A percentile compares a stretch with the other conserved stretches of the same genome.
These are phyloP conservation scores for Imbricaverruca yamaguchii DNA, from an alignment of 2,888 invertebrate species.

Conservation along the genomic window DNA sequence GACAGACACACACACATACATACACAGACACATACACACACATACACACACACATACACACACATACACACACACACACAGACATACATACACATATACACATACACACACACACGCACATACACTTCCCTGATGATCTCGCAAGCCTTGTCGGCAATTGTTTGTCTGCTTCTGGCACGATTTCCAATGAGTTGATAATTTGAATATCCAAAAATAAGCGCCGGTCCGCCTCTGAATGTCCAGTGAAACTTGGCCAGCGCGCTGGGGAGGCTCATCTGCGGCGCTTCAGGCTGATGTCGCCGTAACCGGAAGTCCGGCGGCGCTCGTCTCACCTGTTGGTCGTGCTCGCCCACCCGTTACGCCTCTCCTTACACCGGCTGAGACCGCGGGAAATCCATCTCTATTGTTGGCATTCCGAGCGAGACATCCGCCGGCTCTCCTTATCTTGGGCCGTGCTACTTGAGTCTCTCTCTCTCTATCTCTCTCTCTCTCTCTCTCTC, in stretches of 20 bases:
- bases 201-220: constrained; percentile 2
- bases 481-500: no score
- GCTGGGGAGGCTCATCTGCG: background rate
- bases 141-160: background rate
- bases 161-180: background rate
- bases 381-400: no score
- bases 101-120: constrained; percentile 23
- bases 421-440: no score
- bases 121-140: background rate
- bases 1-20: constrained; percentile 24
- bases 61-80: constrained; percentile 20
- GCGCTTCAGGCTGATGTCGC: background rate
- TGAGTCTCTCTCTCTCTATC: no score
- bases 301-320: no score
- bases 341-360: background rate
- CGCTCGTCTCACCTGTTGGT: background rate
- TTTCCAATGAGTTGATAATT: background rate
- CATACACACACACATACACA: background rate
- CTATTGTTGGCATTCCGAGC: no score
- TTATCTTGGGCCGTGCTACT: no score
- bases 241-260: background rate
- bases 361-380: no score
- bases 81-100: constrained; percentile 22
- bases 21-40: constrained; percentile 7
- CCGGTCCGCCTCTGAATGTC: background rate